A percentile compares a stretch with the other conserved stretches of the same genome.
phyloP scores from a whole-genome alignment of 2,888 invertebrate genomes.

The Rhyacophila evoluta region DNA sequence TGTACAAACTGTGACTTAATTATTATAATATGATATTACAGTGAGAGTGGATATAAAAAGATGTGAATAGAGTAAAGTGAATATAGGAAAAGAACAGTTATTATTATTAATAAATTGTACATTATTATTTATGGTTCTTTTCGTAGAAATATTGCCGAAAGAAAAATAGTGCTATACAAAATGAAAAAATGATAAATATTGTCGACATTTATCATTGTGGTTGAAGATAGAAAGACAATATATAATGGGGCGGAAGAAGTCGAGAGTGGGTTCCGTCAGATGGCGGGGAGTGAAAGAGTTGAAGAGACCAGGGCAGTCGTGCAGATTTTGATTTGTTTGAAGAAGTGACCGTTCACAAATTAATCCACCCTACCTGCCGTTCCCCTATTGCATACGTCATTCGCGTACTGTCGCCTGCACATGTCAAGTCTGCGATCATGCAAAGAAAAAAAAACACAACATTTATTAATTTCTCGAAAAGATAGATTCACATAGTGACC shows the following conservation, averaged over 20 bases:
- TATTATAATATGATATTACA: background rate
- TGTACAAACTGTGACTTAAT: background rate
- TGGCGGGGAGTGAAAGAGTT: background rate
- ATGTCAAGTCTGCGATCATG: conserved; percentile 95
- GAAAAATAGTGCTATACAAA: background rate
- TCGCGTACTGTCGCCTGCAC: conserved; percentile 95
- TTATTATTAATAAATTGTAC: no score
- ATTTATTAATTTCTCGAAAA: conserved; percentile 49
- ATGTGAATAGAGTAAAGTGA: conserved; percentile 6
- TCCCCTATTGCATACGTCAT: conserved; percentile 97
- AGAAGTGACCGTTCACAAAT: conserved; percentile 3
- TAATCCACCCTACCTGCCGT: conserved; percentile 88
- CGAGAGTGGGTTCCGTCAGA: conserved; percentile 14
- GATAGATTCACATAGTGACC: background rate
- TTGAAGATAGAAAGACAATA: background rate
- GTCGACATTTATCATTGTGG: background rate
- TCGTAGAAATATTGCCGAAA: background rate
- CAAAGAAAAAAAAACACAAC: conserved; percentile 69
- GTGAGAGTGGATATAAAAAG: conserved; percentile 23
- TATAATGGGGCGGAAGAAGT: background rate
- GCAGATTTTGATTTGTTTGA: background rate
- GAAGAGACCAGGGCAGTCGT: conserved; percentile 17
- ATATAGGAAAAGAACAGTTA: background rate
- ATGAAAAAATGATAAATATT: background rate
- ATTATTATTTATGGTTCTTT: background rate